Base-by-base conservation (phyloP, 2,113 vertebrate species). In the Nothobranchius kuhntae region DNA sequence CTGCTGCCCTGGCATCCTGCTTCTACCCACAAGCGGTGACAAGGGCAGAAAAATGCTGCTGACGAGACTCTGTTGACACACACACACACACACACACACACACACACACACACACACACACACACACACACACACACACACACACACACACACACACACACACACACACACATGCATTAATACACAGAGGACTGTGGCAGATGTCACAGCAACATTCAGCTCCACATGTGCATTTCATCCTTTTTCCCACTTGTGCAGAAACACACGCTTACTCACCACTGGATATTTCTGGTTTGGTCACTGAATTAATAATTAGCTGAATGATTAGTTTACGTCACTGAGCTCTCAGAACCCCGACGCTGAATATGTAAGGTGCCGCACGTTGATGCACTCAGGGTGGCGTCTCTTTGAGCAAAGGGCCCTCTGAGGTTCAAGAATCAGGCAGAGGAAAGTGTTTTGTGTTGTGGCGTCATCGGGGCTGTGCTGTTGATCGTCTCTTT, bases 271-370 rank as follows among this genome's bases (percentile, higher is more conserved):
- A 77, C 64, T 84, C 77, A 64, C 73, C 64, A 71, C 73, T 51
- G 35, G 40, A 61, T 53, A 61, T 47, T 73, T 75, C 73, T 62
- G 68, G 73, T 63, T 61, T 61, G 60, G 67, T 71, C 70, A 53
- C 57, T 71, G 62, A 73, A 72, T 69, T 55, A 70, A 52, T 86
- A 75, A 89, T 86, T 82, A 68, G 68, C 44, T 45, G 44, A 45
- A 45, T 87, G 78, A 89, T 86, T 82, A 68, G 70, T 65, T 65
- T 66, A 82, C 68, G 77, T 82, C 78, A 83, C 52, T 0, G 3
- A 56, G 51, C 55, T 57, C 61, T 71, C 52, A 26, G 75, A 61
- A 60, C 2, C 7, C 54, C 78, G 65, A 35, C 47, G 6, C 75
- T 55, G 26, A 76, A 59, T 50, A 62, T 14, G 50, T 56, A 36